These are phyloP conservation scores for Prorops nasuta DNA, from an alignment of 1,140 invertebrate species.

Conservation along the genomic window DNA sequence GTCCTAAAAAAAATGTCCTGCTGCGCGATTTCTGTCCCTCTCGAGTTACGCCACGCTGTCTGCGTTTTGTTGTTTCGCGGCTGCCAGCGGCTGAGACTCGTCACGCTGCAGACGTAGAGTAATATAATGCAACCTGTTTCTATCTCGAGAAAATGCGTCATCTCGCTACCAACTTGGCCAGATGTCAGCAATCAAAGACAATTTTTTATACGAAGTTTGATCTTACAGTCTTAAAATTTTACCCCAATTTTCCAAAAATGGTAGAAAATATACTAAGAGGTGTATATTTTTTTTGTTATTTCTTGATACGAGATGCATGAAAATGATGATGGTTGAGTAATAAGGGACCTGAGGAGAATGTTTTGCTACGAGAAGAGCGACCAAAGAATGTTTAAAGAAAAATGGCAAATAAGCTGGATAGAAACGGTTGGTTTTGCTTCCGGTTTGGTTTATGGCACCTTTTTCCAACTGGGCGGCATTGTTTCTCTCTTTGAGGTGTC, in stretches of 20 bases:
- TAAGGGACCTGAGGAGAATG: too few species aligned
- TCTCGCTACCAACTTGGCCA: too few species aligned
- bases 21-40: slow-evolving; percentile 19
- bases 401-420: slow-evolving; percentile 18
- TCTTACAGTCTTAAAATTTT: too few species aligned
- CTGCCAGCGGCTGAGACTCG: slow-evolving; percentile 23
- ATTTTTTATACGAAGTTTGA: too few species aligned
- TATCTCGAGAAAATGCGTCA: slow-evolving; percentile 9
- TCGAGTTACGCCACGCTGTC: slow-evolving; percentile 41
- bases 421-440: slow-evolving; percentile 10
- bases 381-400: background rate
- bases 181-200: too few species aligned
- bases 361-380: too few species aligned
- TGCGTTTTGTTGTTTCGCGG: slow-evolving; percentile 39
- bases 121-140: slow-evolving; percentile 4
- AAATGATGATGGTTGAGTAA: too few species aligned
- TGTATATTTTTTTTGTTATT: too few species aligned
- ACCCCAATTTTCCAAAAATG: too few species aligned
- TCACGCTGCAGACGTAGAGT: slow-evolving; percentile 11
- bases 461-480: slow-evolving; percentile 15
- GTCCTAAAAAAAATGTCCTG: slow-evolving; percentile 5
- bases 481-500: slow-evolving; percentile 19
- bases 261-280: too few species aligned
- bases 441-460: slow-evolving; percentile 24
- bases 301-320: too few species aligned